Base-by-base conservation (phyloP, 2,888 invertebrate genomes). In the Agelastica alni region DNA sequence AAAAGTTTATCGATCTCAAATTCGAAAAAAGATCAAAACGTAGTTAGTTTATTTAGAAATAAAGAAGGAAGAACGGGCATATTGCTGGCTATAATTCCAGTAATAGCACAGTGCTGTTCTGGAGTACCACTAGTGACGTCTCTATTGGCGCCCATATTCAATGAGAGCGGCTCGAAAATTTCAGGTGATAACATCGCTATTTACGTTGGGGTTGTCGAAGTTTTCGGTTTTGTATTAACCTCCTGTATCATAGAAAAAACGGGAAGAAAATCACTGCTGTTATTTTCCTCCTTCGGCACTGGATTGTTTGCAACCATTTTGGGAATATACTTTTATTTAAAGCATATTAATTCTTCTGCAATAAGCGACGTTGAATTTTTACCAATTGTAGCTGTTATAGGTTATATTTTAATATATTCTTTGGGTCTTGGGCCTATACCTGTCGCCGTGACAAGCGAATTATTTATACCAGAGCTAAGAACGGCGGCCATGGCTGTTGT, bases 261-360 rank as follows among this genome's bases (percentile, higher is more conserved):
- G 20, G 49, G 49, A 16, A 31, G 49, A 41, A 41, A 22, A 32
- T 31, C 31, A 30, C 20, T 49, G 31, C 10, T 49, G 3, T 10
- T 49, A 10, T 13, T 37, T 22, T 49, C 49, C n/a, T 10, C 49
- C 2, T n/a, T 34, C 12, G 31, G 41, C n/a, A 13, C 41, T 4
- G 49, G 22, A 14, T 1, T 49, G 5, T 5, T 41, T 4, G 9
- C 17, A n/a, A 7, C 14, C 2, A 12, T 6, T 4, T 14, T 49
- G 13, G 49, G 49, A 10, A n/a, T 22, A 9, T 49, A 41, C 14
- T 49, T 49, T 41, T 49, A 49, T 26, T 22, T 49, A 22, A 31
- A 32, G 14, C 7, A 13, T 7, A 22, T 26, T 4, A 22, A 49
- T 20, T 49, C 49, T 13, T 13, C 31, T 1, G 7, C 41, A 13